A percentile compares a stretch with the other conserved stretches of the same genome.
These are phyloP conservation scores for Sesia bembeciformis DNA, from an alignment of 2,888 invertebrate species.

Conservation along the genomic window DNA sequence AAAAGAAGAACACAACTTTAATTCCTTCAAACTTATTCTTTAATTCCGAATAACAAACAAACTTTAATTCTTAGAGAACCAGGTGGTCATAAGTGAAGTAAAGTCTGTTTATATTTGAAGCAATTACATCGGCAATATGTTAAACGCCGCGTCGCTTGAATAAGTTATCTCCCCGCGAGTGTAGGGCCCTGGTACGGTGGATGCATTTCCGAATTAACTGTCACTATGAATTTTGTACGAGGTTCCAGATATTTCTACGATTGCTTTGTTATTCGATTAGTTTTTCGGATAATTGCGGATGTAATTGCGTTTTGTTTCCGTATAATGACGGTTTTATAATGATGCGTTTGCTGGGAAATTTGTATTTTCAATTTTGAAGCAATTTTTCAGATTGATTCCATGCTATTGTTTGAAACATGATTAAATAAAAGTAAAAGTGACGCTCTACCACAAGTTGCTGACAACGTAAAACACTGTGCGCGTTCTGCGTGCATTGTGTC, in stretches of 20 bases:
- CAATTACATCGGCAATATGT: conserved; percentile 66
- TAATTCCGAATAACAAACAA: too few species aligned
- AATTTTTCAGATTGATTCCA: too few species aligned
- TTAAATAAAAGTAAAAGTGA: too few species aligned
- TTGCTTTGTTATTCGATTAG: conserved; percentile 67
- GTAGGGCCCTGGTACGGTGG: conserved; percentile 26
- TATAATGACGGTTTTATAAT: too few species aligned
- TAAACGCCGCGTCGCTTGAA: conserved; percentile 61
- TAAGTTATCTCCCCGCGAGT: conserved; percentile 48
- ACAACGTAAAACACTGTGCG: too few species aligned
- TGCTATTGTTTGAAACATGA: too few species aligned
- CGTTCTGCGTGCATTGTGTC: too few species aligned
- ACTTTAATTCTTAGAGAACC: conserved; percentile 10
- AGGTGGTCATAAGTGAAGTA: conserved; percentile 28
- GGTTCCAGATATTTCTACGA: conserved; percentile 44
- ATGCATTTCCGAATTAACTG: conserved; percentile 70
- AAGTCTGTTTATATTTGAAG: conserved; percentile 38
- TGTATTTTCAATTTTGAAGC: too few species aligned
- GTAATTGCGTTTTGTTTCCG: background rate
- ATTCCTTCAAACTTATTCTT: too few species aligned
- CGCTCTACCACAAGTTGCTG: too few species aligned
- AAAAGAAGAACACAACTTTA: background rate
- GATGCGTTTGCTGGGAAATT: too few species aligned
- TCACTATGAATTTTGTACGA: conserved; percentile 61
- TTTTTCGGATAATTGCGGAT: conserved; percentile 21